Evolutionary conservation across 30 jellyfish, hydroid and myxozoan species (phyloP), one percentile per base, ranked within the genome.

Genomic region (Rhopilema esculentum): DNA sequence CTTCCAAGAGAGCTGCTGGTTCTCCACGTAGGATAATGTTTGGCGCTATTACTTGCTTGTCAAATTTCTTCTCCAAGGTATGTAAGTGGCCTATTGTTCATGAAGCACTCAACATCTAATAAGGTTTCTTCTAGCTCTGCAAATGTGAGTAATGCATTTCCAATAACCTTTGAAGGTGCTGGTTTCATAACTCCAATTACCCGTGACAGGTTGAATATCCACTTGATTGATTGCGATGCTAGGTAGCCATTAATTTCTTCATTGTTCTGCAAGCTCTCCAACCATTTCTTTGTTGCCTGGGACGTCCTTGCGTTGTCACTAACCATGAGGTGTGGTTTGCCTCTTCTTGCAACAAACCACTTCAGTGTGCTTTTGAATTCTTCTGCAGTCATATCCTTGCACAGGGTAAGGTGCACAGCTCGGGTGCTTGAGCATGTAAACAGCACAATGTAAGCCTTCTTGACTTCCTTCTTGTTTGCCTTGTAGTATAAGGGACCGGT

Each of bases 271-370:
- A 72, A 49, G 48, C 69, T 19, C 33, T 72, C 62, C 64, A 84
- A 27, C 87, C 70, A 84, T 64, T 48, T 72, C 49, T 25, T 72
- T 72, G 81, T 28, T 70, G 87, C 88, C 24, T 16, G 26, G 88
- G 86, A 87, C 1, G 91, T 72, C 70, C 81, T 92, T 31, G 97
- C 91, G 65, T 86, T 92, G 71, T 82, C 98, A 75, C 85, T 79
- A 22, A 91, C 66, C 69, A 86, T 91, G 63, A 85, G 79, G 26
- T 61, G 61, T 16, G 97, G 97, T 8, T 78, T 79, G 16, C 98
- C 97, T 86, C 91, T 48, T 80, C 98, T 68, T 31, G 97, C 94
- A 30, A 92, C 85, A 64, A 92, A 86, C 89, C 80, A 88, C 69
- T 87, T 80, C 69, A 69, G 50, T 9, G 75, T 64, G 67, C 33